These are phyloP conservation scores for Oscheius sp. DNA, from an alignment of 2,888 invertebrate genomes.

Conservation along the genomic window DNA sequence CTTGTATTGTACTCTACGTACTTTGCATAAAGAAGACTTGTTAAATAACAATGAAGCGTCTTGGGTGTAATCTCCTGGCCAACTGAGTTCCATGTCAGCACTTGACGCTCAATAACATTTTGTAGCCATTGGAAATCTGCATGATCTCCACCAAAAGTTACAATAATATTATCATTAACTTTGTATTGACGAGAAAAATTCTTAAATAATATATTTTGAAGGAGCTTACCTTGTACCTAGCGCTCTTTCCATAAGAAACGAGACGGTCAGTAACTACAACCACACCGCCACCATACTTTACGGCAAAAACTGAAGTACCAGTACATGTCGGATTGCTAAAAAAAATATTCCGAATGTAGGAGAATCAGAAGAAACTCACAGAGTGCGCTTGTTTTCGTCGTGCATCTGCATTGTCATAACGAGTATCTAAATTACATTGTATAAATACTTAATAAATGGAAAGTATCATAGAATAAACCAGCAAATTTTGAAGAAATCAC, in stretches of 20 bases:
- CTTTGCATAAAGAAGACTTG: conserved; percentile 89
- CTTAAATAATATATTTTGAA: conserved; percentile 79
- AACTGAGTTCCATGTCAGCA: conserved; percentile 42
- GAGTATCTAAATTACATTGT: too few species aligned
- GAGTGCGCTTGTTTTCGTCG: conserved; percentile 18
- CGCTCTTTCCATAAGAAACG: conserved; percentile 91
- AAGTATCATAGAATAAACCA: not conserved
- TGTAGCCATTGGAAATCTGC: conserved; percentile 93
- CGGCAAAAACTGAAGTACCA: conserved; percentile 73
- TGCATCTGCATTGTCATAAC: not conserved
- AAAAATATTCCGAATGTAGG: too few species aligned
- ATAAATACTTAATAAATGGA: not conserved
- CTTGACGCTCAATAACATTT: conserved; percentile 78
- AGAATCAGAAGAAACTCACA: conserved; percentile 25
- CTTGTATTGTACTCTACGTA: conserved; percentile 71
- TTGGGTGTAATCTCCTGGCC: conserved; percentile 82
- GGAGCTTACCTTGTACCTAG: conserved; percentile 80
- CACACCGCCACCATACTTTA: conserved; percentile 73
- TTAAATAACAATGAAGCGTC: conserved; percentile 91
- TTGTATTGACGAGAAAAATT: conserved; percentile 85
- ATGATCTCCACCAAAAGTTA: conserved; percentile 93
- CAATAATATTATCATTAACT: conserved; percentile 86
- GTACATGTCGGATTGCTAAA: conserved; percentile 73
- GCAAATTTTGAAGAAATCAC: not conserved
- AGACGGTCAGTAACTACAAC: conserved; percentile 80